Conservation (phyloP, 2,888 invertebrate genomes). For the Cosmia trapezina region DNA sequence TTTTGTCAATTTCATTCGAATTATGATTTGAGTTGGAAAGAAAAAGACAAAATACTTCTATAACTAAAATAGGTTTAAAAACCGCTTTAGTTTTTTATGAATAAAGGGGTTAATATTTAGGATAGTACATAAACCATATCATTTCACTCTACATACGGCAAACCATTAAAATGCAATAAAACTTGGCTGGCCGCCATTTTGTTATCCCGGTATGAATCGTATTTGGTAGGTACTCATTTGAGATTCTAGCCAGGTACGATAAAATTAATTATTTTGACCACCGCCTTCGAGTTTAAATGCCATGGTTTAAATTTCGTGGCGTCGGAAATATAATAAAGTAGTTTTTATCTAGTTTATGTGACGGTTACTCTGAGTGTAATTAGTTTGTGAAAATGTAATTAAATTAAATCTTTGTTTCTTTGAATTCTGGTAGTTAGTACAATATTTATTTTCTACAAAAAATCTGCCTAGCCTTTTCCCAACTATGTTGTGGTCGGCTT, state of each 20-base stretch:
- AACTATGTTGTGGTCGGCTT: too few relatives aligned
- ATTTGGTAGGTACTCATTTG: constrained; percentile 46
- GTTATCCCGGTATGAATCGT: constrained; percentile 30
- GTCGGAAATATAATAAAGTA: constrained; percentile 42
- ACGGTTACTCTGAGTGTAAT: constrained; percentile 2
- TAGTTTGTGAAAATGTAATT: constrained; percentile 23
- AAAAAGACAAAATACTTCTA: too few relatives aligned
- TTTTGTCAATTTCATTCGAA: too few relatives aligned
- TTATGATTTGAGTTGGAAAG: too few relatives aligned
- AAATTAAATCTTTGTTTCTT: neutral
- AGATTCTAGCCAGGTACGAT: constrained; percentile 49
- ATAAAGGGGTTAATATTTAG: too few relatives aligned
- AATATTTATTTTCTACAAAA: too few relatives aligned
- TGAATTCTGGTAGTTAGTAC: neutral
- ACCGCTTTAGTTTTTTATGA: too few relatives aligned
- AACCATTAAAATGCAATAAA: constrained; percentile 41
- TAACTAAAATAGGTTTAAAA: too few relatives aligned
- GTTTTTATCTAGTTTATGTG: constrained; percentile 50
- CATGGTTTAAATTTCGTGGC: constrained; percentile 31
- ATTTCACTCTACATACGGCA: neutral
- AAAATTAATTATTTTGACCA: constrained; percentile 60
- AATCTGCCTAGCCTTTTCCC: too few relatives aligned
- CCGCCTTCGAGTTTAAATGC: constrained; percentile 32
- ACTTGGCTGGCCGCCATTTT: constrained; percentile 42
- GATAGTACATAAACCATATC: neutral